phyloP scores from a whole-genome alignment of 2,113 vertebrate genomes.

The Cichladusa arquata region DNA sequence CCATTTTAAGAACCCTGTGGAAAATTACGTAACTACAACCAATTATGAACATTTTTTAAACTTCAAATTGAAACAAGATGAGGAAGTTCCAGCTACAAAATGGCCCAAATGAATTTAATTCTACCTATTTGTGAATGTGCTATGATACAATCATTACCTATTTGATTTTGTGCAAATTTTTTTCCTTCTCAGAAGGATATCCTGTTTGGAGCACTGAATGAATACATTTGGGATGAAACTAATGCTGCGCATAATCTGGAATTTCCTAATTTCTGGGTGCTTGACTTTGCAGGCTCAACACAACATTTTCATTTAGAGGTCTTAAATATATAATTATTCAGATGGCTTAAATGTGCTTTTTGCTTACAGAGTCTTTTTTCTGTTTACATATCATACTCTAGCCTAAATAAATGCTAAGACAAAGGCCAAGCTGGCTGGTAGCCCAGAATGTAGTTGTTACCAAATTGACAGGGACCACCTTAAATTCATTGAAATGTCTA shows the following conservation, averaged over 20 bases:
- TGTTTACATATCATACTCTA: slow-evolving; percentile 55
- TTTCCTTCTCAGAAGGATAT: background rate
- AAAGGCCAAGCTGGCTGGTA: slow-evolving; percentile 54
- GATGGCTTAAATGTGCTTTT: slow-evolving; percentile 37
- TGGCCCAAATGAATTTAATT: background rate
- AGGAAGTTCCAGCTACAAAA: background rate
- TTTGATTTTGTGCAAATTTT: background rate
- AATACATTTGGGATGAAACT: background rate
- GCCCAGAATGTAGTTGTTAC: slow-evolving; percentile 49
- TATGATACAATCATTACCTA: background rate
- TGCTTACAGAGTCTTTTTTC: slow-evolving; percentile 48
- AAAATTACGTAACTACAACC: background rate
- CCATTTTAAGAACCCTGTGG: background rate
- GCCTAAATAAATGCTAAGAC: slow-evolving; percentile 55
- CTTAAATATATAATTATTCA: slow-evolving; percentile 44
- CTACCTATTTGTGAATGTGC: background rate
- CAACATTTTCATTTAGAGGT: background rate
- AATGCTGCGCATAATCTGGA: background rate
- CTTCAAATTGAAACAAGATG: background rate
- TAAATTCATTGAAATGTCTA: slow-evolving; percentile 43
- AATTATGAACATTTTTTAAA: background rate
- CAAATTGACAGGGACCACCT: slow-evolving; percentile 63
- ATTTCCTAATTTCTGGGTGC: slow-evolving; percentile 4
- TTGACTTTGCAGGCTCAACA: background rate
- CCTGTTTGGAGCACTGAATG: background rate